A percentile compares a stretch with the other conserved stretches of the same genome.
Evolutionary conservation across 2,797 vertebrate genomes (phyloP).

Genomic region (Dromococcyx pavoninus): DNA sequence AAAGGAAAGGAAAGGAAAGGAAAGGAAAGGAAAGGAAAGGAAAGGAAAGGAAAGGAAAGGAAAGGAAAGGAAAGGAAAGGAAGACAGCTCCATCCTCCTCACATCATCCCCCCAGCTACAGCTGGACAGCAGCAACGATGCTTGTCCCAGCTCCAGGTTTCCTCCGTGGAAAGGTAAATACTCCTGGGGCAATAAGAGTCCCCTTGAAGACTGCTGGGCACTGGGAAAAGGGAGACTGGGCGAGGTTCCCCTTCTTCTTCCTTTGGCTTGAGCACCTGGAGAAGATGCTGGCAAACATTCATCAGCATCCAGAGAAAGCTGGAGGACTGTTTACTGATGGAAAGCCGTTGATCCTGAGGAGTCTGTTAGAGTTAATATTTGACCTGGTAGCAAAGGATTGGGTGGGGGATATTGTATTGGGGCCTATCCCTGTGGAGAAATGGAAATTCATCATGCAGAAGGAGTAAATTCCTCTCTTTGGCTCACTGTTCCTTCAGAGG

Average conservation of each 20-base stretch:
- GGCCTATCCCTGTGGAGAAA: neutral
- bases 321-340: neutral
- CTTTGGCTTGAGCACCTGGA: neutral
- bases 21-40: no score
- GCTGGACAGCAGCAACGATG: neutral
- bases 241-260: fast-evolving
- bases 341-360: neutral
- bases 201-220: neutral
- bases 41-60: no score
- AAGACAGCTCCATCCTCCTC: neutral
- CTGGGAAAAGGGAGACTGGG: neutral
- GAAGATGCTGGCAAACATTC: neutral
- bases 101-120: neutral
- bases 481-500: neutral
- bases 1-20: no score
- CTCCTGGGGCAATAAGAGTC: neutral
- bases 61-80: neutral
- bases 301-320: neutral
- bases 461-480: neutral
- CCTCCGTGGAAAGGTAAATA: neutral
- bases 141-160: neutral
- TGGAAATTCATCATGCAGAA: fast-evolving
- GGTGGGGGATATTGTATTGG: neutral
- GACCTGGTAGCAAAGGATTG: neutral
- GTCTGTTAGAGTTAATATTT: neutral